Conservation (phyloP, 2,113 vertebrate species). For the Lampris incognitus region DNA sequence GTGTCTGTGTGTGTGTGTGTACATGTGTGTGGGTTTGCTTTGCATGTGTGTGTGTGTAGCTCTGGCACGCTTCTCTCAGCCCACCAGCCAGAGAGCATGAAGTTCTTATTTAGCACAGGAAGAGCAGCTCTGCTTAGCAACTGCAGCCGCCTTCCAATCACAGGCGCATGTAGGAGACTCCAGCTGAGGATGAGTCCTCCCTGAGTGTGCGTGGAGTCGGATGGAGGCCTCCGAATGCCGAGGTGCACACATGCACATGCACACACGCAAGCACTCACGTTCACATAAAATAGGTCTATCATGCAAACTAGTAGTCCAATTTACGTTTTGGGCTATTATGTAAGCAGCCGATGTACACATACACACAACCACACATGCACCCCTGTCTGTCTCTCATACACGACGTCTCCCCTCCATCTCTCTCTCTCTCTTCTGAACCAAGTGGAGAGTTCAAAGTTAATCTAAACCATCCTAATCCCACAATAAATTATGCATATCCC, state of each 20-base stretch:
- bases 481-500: constrained; percentile 79
- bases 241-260: constrained; percentile 48
- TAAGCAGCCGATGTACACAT: constrained; percentile 23
- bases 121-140: constrained; percentile 88
- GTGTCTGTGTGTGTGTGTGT: constrained; percentile 15
- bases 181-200: constrained; percentile 68
- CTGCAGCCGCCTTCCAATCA: constrained; percentile 83
- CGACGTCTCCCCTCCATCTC: constrained; percentile 20
- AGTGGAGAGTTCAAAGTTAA: constrained; percentile 64
- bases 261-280: neutral
- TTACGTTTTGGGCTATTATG: constrained; percentile 17
- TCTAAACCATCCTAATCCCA: constrained; percentile 75
- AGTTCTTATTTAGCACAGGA: constrained; percentile 87
- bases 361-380: constrained; percentile 12
- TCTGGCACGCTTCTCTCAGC: constrained; percentile 78
- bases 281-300: constrained; percentile 25
- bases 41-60: constrained; percentile 5
- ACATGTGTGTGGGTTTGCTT: constrained; percentile 46
- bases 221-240: constrained; percentile 63
- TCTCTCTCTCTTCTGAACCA: constrained; percentile 55
- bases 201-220: constrained; percentile 62
- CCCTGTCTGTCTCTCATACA: neutral
- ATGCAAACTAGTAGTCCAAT: constrained; percentile 10
- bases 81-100: constrained; percentile 82
- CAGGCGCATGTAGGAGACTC: constrained; percentile 75